Evolutionary conservation across 2,113 vertebrate genomes (phyloP).

Genomic region (Brachionichthys hirsutus): DNA sequence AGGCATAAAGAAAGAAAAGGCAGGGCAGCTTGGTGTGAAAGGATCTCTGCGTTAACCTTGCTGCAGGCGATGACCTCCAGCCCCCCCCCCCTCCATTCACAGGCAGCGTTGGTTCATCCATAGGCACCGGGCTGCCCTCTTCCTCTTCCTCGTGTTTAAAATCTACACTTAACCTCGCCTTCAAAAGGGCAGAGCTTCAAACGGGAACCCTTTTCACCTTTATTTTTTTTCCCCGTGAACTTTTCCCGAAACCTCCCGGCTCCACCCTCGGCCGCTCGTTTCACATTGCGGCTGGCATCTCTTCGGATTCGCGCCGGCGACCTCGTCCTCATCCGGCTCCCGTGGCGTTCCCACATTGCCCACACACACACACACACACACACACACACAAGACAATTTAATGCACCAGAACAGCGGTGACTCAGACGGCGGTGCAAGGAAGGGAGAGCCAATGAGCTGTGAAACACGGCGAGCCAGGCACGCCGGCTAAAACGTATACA

Average conservation of each 20-base stretch:
- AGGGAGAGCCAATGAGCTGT: constrained; percentile 62
- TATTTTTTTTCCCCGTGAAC: constrained; percentile 48
- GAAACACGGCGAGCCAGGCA: constrained; percentile 53
- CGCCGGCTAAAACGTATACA: constrained; percentile 56
- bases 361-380: too few relatives aligned
- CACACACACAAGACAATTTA: background rate
- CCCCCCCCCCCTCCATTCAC: constrained; percentile 15
- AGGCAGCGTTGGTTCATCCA: constrained; percentile 25
- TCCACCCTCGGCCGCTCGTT: constrained; percentile 4
- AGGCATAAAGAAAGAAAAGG: constrained; percentile 48
- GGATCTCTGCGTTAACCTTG: constrained; percentile 67
- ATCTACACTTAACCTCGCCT: constrained; percentile 63
- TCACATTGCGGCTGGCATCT: too few relatives aligned
- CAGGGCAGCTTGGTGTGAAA: constrained; percentile 10
- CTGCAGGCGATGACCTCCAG: constrained; percentile 58
- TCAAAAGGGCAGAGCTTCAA: constrained; percentile 50
- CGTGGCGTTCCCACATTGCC: background rate
- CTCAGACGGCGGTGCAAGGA: constrained; percentile 43
- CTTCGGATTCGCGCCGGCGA: background rate
- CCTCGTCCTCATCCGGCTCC: background rate
- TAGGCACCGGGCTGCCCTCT: constrained; percentile 33
- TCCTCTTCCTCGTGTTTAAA: constrained; percentile 25
- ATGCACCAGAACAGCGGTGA: constrained; percentile 24
- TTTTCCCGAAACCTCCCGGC: constrained; percentile 15
- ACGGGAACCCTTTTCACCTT: constrained; percentile 40